Evolutionary conservation across 1,140 invertebrate genomes (phyloP), one percentile per base, ranked within the genome.

Genomic region (Coptotermes formosanus): DNA sequence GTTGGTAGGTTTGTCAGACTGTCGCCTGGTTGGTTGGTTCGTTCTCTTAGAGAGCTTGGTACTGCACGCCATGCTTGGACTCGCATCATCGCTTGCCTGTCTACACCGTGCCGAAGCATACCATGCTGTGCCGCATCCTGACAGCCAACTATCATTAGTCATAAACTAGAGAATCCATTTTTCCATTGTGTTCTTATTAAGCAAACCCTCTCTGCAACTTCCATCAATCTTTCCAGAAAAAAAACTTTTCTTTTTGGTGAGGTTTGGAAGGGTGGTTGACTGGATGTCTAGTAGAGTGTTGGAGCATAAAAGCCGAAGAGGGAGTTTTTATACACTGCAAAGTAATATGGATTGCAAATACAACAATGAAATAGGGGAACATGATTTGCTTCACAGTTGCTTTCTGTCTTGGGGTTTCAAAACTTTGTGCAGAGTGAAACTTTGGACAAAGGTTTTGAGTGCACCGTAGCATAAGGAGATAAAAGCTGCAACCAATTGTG

Each of bases 111-210:
- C 64, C 64, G 64, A 25, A 30, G 25, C 64, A 45, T 84, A 45
- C 83, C 83, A 30, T 25, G 44, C 45, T 45, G 45, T 52, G 83
- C 83, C 45, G 38, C 75, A 83, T 86, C 48, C 85, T 75, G 82
- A 84, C 86, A 85, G 86, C 87, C 43, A 83, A 83, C 85, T 85
- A 88, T 88, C 88, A 88, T 88, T 88, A 88, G 86, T 88, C 88
- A 88, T 88, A 87, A 87, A 86, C 84, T 52, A 85, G 84, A 86
- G 87, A 88, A 87, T 88, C 86, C 88, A 88, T 88, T 88, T 88
- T 88, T 88, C 87, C 86, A 88, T 88, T 88, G 88, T 88, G 87
- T 88, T 88, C 86, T 88, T 87, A 88, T 88, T 88, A 88, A 86
- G 86, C 86, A 88, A 87, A 82, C 86, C 85, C 87, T 85, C 86